A percentile compares a stretch with the other conserved stretches of the same genome.
These are phyloP conservation scores for Atrina japonica DNA, from an alignment of 2,888 invertebrate species.

Conservation along the genomic window DNA sequence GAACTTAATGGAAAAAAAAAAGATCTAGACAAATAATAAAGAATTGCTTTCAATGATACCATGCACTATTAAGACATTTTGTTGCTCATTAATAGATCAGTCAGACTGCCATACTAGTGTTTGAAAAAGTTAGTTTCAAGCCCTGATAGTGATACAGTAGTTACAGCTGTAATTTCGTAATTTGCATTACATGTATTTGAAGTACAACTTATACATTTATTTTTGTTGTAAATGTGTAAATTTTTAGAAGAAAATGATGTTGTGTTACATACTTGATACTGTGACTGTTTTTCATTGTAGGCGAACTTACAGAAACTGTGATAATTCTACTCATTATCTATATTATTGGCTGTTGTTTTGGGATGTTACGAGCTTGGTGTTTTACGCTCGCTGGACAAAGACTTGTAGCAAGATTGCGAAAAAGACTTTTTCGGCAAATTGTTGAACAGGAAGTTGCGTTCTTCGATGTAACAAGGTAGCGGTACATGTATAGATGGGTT, in stretches of 20 bases:
- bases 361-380: conserved; percentile 73
- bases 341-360: conserved; percentile 67
- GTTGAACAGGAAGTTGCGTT: conserved; percentile 78
- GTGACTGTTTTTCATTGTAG: conserved; percentile 62
- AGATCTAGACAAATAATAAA: too few relatives aligned
- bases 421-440: conserved; percentile 69
- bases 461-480: conserved; percentile 77
- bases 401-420: conserved; percentile 77
- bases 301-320: conserved; percentile 71
- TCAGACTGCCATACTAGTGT: too few relatives aligned
- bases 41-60: too few relatives aligned
- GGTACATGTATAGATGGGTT: not conserved
- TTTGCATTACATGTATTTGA: not conserved
- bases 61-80: too few relatives aligned
- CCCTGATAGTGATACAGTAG: too few relatives aligned
- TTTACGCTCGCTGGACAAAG: conserved; percentile 78
- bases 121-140: too few relatives aligned
- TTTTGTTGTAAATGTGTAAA: not conserved
- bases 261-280: too few relatives aligned
- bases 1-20: too few relatives aligned
- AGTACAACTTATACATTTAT: not conserved
- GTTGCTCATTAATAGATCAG: too few relatives aligned
- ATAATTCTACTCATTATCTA: conserved; percentile 74
- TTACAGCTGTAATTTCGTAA: not conserved
- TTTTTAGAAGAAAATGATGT: too few relatives aligned